phyloP scores from a whole-genome alignment of 2,888 invertebrate species.

The Agrochola litura region DNA sequence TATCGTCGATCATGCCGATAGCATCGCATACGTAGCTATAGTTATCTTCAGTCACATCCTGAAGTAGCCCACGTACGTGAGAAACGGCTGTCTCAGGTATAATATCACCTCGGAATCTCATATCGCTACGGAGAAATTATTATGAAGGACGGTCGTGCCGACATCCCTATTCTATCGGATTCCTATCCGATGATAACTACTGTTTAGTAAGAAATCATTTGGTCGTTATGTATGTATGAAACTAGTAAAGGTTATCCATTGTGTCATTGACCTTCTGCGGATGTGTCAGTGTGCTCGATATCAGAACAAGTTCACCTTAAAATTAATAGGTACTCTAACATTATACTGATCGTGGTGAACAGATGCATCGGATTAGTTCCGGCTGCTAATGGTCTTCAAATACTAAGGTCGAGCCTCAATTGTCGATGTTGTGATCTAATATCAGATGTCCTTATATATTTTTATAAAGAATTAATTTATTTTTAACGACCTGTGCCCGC shows the following conservation, averaged over 20 bases:
- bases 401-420: conserved; percentile 38
- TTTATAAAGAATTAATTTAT: neutral
- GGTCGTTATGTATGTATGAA: neutral
- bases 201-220: conserved; percentile 4
- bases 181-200: neutral
- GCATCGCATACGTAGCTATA: neutral
- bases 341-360: conserved; percentile 8
- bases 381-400: conserved; percentile 33
- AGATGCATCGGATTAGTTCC: conserved; percentile 38
- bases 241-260: conserved; percentile 25
- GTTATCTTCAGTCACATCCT: neutral
- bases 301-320: conserved; percentile 45
- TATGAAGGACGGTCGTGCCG: conserved; percentile 32
- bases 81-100: conserved; percentile 20
- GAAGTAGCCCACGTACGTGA: conserved; percentile 46
- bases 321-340: conserved; percentile 5
- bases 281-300: conserved; percentile 29
- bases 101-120: conserved; percentile 52
- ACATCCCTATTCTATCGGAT: neutral
- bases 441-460: conserved; percentile 29
- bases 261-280: conserved; percentile 56
- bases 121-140: conserved; percentile 48
- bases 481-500: neutral
- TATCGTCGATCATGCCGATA: conserved; percentile 36
- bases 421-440: neutral